phyloP scores from a whole-genome alignment of 30 jellyfish, hydroid and myxozoan genomes.

The Chironex yamaguchii region DNA sequence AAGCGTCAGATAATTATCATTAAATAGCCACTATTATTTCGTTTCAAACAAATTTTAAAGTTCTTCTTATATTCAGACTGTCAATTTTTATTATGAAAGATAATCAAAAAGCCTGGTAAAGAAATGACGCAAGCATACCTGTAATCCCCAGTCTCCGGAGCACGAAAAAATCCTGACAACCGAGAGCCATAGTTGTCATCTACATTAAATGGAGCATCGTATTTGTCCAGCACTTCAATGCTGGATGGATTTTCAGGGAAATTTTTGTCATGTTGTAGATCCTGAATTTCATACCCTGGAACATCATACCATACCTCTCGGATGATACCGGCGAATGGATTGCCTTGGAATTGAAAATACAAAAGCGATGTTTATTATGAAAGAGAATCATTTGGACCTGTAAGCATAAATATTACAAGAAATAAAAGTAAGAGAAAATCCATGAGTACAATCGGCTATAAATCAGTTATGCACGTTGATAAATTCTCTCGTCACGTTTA shows the following conservation, averaged over 20 bases:
- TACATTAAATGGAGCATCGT: conserved; percentile 93
- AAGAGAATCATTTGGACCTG: no score
- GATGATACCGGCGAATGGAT: conserved; percentile 91
- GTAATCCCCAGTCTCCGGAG: conserved; percentile 98
- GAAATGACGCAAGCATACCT: conserved; percentile 32
- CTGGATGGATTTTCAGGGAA: conserved; percentile 95
- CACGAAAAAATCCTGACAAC: conserved; percentile 92
- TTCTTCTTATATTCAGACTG: background rate
- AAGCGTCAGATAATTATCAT: no score
- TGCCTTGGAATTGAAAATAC: conserved; percentile 58
- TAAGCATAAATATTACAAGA: background rate
- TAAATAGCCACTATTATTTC: no score
- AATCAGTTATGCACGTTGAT: background rate
- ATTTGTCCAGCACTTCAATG: conserved; percentile 91
- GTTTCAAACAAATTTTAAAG: no score
- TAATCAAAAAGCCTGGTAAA: background rate
- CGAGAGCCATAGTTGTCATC: conserved; percentile 96
- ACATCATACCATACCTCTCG: conserved; percentile 96
- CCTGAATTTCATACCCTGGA: conserved; percentile 92
- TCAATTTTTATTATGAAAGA: background rate
- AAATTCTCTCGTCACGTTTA: no score
- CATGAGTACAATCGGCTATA: background rate
- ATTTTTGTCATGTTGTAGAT: conserved; percentile 83
- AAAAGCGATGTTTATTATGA: no score
- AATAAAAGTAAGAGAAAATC: background rate